Percentiles rank a stretch among this genome's conserved stretches.
These are phyloP conservation scores for Karalla daura DNA, from an alignment of 2,797 vertebrate species.

Conservation along the genomic window DNA sequence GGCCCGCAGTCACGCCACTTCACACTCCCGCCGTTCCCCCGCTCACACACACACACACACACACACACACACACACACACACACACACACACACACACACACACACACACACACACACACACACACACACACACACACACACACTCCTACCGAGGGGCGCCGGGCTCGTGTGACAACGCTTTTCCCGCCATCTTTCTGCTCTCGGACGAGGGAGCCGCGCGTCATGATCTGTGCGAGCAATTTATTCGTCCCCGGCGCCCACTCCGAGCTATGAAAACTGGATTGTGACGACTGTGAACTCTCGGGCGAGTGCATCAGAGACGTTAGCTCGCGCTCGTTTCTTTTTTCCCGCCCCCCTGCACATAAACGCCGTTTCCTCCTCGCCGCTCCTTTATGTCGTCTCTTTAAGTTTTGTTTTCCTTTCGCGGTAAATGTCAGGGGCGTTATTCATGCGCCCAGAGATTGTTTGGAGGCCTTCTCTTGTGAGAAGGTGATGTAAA, in stretches of 20 bases:
- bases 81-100: slow-evolving; percentile 19
- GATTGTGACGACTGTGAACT: slow-evolving; percentile 6
- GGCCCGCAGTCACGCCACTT: slow-evolving; percentile 56
- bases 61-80: slow-evolving; percentile 38
- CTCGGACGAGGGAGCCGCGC: slow-evolving; percentile 2
- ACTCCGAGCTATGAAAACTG: not conserved
- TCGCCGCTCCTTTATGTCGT: not conserved
- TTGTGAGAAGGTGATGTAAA: not conserved
- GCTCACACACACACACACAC: slow-evolving; percentile 36
- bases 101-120: slow-evolving; percentile 38
- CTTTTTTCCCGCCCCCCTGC: slow-evolving; percentile 2
- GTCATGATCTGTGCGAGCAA: slow-evolving; percentile 17
- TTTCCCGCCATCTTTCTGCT: slow-evolving; percentile 16
- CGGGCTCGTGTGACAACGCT: slow-evolving; percentile 31
- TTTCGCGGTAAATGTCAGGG: slow-evolving; percentile 21
- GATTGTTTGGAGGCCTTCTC: slow-evolving; percentile 13
- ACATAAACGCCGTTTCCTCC: slow-evolving; percentile 9
- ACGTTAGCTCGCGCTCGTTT: slow-evolving; percentile 11
- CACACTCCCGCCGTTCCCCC: slow-evolving; percentile 52
- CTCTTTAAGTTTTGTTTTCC: not conserved
- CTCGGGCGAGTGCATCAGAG: slow-evolving; percentile 6
- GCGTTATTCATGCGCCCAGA: not conserved
- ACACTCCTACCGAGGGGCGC: slow-evolving; percentile 12
- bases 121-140: slow-evolving; percentile 28
- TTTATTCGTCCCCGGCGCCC: slow-evolving; percentile 11